These are phyloP conservation scores for Athalia circularis DNA, from an alignment of 2,888 invertebrate species.

Conservation along the genomic window DNA sequence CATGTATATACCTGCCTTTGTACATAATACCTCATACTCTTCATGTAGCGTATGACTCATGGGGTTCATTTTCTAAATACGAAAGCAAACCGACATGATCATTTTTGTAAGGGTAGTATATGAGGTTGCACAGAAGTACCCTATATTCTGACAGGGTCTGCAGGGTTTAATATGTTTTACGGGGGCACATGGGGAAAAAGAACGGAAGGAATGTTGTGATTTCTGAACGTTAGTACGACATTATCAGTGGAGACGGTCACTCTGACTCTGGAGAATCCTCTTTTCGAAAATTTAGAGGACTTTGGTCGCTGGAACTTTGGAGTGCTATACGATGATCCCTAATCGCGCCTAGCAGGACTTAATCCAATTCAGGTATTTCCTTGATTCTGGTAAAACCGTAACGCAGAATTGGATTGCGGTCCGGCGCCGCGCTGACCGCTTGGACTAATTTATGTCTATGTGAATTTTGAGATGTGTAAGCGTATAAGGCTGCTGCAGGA, in stretches of 20 bases:
- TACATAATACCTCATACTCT: neutral
- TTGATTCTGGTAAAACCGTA: slow-evolving; percentile 32
- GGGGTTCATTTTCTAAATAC: slow-evolving; percentile 17
- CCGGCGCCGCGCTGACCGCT: too few relatives aligned
- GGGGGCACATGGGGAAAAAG: too few relatives aligned
- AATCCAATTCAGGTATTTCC: slow-evolving; percentile 17
- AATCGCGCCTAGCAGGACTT: slow-evolving; percentile 1
- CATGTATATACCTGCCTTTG: neutral
- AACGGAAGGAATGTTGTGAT: too few relatives aligned
- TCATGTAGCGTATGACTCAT: slow-evolving; percentile 13
- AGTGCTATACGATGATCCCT: neutral
- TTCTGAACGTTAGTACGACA: too few relatives aligned
- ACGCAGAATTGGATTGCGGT: slow-evolving; percentile 37
- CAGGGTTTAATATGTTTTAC: too few relatives aligned
- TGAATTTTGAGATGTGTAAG: too few relatives aligned
- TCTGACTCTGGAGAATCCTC: too few relatives aligned
- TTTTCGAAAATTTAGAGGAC: neutral
- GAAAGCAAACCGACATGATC: slow-evolving; percentile 12
- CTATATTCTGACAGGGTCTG: too few relatives aligned
- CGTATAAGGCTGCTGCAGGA: neutral
- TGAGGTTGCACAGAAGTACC: neutral
- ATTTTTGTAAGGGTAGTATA: neutral
- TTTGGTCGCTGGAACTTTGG: neutral
- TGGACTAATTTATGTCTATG: too few relatives aligned
- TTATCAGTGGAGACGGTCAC: too few relatives aligned